Base-by-base conservation (phyloP, 2,888 invertebrate genomes). In the Rhodophaea formosa region DNA sequence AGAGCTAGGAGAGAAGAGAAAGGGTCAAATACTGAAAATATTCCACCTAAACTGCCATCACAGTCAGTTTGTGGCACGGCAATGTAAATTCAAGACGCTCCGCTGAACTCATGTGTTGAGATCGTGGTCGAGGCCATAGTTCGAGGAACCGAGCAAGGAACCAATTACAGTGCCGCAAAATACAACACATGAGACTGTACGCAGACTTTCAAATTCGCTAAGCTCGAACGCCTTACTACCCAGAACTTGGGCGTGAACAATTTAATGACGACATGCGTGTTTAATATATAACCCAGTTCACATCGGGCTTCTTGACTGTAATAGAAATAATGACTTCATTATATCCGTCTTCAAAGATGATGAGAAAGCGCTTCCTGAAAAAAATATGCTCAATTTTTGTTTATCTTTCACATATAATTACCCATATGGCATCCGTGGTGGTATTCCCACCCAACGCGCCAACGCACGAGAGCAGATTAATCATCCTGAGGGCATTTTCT, bases 171-270 rank as follows among this genome's bases (percentile, higher is more conserved):
- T 60, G 69, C 70, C 62, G 69, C 68, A 71, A 71, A 76, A 72
- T 73, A 44, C 30, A 44, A 74, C 72, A 74, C 72, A 65, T 69
- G 73, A 70, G 68, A 71, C 72, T 69, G 68, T 74, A 77, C 71
- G 73, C 70, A 72, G 75, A 74, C 76, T 81, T 54, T 55, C 54
- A 72, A 80, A 83, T 82, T 83, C 74, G 80, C 72, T 74, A 78
- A 79, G 80, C 75, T 77, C 78, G 73, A 80, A 77, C 74, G 79
- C 74, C 69, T 74, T 68, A 75, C 71, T 74, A 76, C 74, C 72
- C 71, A 76, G 74, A 77, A 75, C 76, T 79, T 80, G 79, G 69
- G 74, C 79, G 75, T 81, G 76, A 73, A 77, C 66, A 75, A 80
- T 80, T 75, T 79, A 80, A 81, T 80, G 74, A 77, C 72, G 72